Base-by-base conservation (phyloP, 2,113 vertebrate genomes). In the Phyllostomus discolor region DNA sequence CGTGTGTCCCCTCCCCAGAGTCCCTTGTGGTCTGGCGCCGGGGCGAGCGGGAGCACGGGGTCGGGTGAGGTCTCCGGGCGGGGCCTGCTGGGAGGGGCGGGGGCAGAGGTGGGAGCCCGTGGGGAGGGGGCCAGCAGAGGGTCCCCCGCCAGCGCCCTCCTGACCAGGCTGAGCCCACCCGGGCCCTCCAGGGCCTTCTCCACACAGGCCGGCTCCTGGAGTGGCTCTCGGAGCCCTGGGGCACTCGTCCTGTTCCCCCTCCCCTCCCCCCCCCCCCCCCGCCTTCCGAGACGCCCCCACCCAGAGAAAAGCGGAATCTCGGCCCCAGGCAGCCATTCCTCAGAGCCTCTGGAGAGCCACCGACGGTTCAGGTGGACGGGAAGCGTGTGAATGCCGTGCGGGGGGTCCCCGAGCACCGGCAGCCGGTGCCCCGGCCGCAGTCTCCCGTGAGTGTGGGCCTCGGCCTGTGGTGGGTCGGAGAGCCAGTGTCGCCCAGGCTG, bases 291-390 rank as follows among this genome's bases (percentile, higher is more conserved):
- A 10, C 3, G 14, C 12, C 48, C 15, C 31, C 35, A 15, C 1
- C 1, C 16, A 26, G 91, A 16, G 31, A 38, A 14, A 5, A 33
- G 64, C 12, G 24, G 22, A 26, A 4, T 8, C 11, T n/a, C 46
- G n/a, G 0, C 0, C 5, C 5, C 52, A 2, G 2, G 10, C 1
- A 4, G 38, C 48, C 1, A 6, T 5, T 24, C 8, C 35, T 66
- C 52, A 33, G 59, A 90, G 73, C 64, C 69, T 16, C 46, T 62
- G 66, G 1, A 76, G 52, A 19, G 8, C 2, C 1, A 31, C 0
- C 4, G 3, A 33, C 28, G 33, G 9, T 48, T 10, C 10, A 1
- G 41, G 2, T 7, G 15, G 64, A 41, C 28, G 11, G 78, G 5
- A 43, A 43, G n/a, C 2, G 11, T 31, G 33, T n/a, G 46, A 48